Percentiles rank a stretch among this genome's conserved stretches.
phyloP scores from a whole-genome alignment of 2,113 vertebrate species.

The Rhinichthys klamathensis region DNA sequence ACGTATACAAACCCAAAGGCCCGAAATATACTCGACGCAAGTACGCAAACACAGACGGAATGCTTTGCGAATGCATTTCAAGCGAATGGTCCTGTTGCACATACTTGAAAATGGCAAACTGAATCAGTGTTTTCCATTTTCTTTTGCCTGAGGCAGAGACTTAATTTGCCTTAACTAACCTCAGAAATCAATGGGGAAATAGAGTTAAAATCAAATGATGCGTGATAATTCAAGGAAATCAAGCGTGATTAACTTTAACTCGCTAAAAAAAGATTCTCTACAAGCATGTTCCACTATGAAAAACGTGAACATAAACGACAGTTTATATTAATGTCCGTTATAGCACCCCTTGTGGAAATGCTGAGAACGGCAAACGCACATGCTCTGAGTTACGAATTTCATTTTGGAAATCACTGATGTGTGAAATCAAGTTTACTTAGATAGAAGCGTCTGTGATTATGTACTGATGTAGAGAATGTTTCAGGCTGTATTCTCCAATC shows the following conservation, averaged over 20 bases:
- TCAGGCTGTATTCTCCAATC: background rate
- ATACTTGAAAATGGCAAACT: too few species aligned
- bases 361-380: background rate
- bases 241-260: background rate
- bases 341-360: background rate
- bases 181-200: background rate
- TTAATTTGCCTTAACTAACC: background rate
- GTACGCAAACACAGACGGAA: too few species aligned
- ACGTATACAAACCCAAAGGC: background rate
- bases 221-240: background rate
- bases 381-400: too few species aligned
- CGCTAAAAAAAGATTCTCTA: background rate
- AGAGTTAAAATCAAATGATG: background rate
- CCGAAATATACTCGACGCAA: too few species aligned
- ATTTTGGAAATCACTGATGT: background rate
- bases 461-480: background rate
- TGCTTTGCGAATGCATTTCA: too few species aligned
- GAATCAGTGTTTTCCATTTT: background rate
- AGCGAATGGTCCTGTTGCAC: too few species aligned
- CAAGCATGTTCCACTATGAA: too few species aligned
- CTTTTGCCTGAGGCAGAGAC: background rate
- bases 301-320: background rate
- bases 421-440: background rate
- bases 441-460: background rate
- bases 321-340: background rate